These are phyloP conservation scores for Semaprochilodus insignis DNA, from an alignment of 2,797 vertebrate species.

Conservation along the genomic window DNA sequence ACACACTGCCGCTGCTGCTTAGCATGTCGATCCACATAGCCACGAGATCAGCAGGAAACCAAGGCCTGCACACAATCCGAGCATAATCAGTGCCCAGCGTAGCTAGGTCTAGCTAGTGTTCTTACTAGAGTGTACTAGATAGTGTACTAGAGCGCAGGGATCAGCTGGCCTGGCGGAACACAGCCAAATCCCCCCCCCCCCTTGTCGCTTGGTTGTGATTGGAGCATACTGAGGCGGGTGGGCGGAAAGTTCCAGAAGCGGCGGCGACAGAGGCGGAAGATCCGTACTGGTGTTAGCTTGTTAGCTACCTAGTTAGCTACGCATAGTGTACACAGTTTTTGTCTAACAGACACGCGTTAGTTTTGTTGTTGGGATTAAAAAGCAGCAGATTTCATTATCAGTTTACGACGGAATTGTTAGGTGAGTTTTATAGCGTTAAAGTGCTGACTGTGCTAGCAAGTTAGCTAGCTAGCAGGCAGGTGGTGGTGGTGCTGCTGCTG, in stretches of 20 bases:
- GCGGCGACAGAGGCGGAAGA: slow-evolving; percentile 43
- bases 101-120: too few species aligned
- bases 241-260: slow-evolving; percentile 63
- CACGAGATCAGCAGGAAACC: too few species aligned
- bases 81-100: too few species aligned
- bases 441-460: slow-evolving; percentile 6
- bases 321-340: not conserved
- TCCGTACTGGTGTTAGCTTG: not conserved
- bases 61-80: too few species aligned
- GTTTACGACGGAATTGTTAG: not conserved
- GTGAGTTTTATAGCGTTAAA: not conserved
- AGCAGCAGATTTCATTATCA: not conserved
- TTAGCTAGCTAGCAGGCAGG: too few species aligned
- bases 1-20: too few species aligned
- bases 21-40: too few species aligned
- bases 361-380: not conserved
- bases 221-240: slow-evolving; percentile 53
- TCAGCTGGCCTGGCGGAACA: not conserved
- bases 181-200: slow-evolving; percentile 11
- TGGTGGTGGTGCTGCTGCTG: not conserved
- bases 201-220: slow-evolving; percentile 46
- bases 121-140: not conserved
- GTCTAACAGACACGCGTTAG: not conserved
- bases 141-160: not conserved
- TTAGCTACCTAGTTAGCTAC: not conserved